Base-by-base conservation (phyloP, 2,797 vertebrate species). In the Micromesistius poutassou region DNA sequence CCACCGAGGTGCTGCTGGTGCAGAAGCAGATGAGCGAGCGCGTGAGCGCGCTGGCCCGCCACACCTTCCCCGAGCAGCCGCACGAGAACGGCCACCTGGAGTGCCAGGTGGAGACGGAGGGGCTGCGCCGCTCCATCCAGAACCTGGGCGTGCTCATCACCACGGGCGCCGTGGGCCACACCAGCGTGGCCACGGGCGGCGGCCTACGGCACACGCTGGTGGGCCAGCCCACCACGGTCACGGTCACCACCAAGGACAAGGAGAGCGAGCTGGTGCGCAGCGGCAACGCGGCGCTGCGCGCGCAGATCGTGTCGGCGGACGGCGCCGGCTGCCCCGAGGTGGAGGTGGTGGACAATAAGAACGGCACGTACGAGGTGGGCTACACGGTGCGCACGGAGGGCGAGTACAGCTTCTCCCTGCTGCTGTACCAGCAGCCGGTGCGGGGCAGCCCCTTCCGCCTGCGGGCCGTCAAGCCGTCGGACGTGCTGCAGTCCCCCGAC, bases 241-340 rank as follows among this genome's bases (percentile, higher is more conserved):
- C 97, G 0, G 94, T 98, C 88, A 98, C 97, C 35, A 98, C 97
- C 82, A 98, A 98, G 91, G 97, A 98, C 91, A 98, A 97, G 84
- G 96, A 97, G 0, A 95, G 97, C 0, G 95, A 96, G 74, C 91
- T 98, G 76, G 96, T 98, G 83, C 93, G 95, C 82, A 96, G 94
- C 0, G 97, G 97, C 0, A 96, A 97, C 0, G 97, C 97, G 0
- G 90, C 89, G 79, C 93, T 99, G 36, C 93, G 92, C 62, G 96
- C 95, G 0, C 92, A 96, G 77, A 94, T 98, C 31, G 86, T 90
- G 0, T 93, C 91, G 0, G 94, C 94, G 0, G 97, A 98, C 0
- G 95, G 95, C 31, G 22, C 16, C 0, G 78, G 71, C 0, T 87
- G 90, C 13, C 91, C 88, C 0, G 94, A 95, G 0, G 93, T 94